Conservation (phyloP, 2,113 vertebrate genomes). For the Planiliza haematocheilus region DNA sequence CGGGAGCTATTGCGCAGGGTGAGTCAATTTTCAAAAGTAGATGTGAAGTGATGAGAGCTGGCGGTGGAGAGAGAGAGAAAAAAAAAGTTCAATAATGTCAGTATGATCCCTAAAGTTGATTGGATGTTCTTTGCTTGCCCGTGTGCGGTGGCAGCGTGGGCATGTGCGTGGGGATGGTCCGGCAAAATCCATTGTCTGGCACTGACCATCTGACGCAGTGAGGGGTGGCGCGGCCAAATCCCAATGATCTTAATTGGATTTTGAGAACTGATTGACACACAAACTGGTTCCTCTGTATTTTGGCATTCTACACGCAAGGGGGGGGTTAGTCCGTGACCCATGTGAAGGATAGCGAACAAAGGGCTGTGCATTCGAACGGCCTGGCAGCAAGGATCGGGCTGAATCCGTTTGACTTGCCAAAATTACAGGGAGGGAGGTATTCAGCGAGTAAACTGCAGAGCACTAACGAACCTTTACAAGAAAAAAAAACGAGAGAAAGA, state of each 20-base stretch:
- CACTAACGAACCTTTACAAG: constrained; percentile 29
- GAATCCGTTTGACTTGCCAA: constrained; percentile 6
- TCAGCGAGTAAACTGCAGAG: constrained; percentile 1
- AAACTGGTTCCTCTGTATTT: constrained; percentile 39
- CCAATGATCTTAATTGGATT: constrained; percentile 74
- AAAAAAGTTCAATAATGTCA: constrained; percentile 59
- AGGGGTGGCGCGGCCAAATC: constrained; percentile 56
- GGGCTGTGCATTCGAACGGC: constrained; percentile 36
- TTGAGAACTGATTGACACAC: constrained; percentile 57
- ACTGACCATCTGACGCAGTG: constrained; percentile 61
- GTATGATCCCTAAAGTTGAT: constrained; percentile 63
- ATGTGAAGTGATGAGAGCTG: constrained; percentile 51
- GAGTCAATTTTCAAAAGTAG: constrained; percentile 54
- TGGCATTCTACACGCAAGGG: constrained; percentile 36
- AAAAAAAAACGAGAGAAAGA: constrained; percentile 22
- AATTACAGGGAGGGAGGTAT: constrained; percentile 10
- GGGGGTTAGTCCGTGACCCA: constrained; percentile 29
- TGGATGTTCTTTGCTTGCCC: constrained; percentile 57
- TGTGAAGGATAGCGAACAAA: constrained; percentile 30
- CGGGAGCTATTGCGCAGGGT: constrained; percentile 6
- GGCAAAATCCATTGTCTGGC: constrained; percentile 67
- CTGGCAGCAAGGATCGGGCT: constrained; percentile 8
- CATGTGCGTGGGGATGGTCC: constrained; percentile 55
- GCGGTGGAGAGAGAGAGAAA: constrained; percentile 3
- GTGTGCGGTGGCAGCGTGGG: constrained; percentile 38